Base-by-base conservation (phyloP, 2,888 invertebrate species). In the Rugalucina vietnamica region DNA sequence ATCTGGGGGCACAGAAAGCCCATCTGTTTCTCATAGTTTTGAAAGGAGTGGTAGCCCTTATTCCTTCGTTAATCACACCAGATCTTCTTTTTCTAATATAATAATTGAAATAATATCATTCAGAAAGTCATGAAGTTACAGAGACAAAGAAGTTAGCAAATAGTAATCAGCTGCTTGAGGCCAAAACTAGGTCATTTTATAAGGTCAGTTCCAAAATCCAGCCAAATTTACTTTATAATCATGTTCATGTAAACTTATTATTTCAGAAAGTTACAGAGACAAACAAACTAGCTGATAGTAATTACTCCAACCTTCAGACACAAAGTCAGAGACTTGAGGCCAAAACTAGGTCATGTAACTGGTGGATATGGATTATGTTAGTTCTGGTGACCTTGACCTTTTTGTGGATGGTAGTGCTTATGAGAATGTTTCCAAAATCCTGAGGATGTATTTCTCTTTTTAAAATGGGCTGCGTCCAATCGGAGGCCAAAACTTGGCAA, bases 321-420 rank as follows among this genome's bases (percentile, higher is more conserved):
- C 98, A 98, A 95, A 97, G 98, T 0, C 97, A 97, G 60, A 96
- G 97, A 92, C 95, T 99, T 50, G 97, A 97, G 88, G 97, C 97
- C 89, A 98, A 98, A 95, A 98, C 97, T 32, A 97, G 97, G 86
- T 97, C 97, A 0, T 98, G 98, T 96, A 98, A 98, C 93, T 99
- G 98, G 95, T 98, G 98, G 98, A 96, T 98, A 89, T 98, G 98
- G 98, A 95, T 98, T 50, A 97, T 98, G 97, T 96, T 99, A 77
- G 96, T 97, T 8, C 95, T 98, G 73, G 98, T 99, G 71, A 96
- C 98, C 94, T 96, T 97, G 80, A 97, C 98, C 91, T 99, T 99
- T 95, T 97, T 99, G 85, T 97, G 97, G 96, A 98, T 98, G 98
- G 97, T 98, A 76, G 95, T 98, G 57, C 98, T 98, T 94, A 98